A percentile compares a stretch with the other conserved stretches of the same genome.
phyloP scores from a whole-genome alignment of 2,888 invertebrate genomes.

The Blera fallax region DNA sequence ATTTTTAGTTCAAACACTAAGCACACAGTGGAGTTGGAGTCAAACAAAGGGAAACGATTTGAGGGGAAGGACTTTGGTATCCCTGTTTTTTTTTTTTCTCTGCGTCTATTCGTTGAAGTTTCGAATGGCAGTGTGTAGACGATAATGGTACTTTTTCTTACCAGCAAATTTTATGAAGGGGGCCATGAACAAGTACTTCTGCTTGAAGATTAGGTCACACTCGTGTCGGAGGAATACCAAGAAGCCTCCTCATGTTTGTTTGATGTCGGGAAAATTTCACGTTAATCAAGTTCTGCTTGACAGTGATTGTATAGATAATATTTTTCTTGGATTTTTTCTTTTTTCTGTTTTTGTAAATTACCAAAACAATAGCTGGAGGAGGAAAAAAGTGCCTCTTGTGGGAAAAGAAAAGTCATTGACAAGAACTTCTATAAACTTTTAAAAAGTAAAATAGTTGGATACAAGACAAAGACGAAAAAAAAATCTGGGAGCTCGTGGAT shows the following conservation, averaged over 20 bases:
- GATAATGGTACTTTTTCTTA: slow-evolving; percentile 28
- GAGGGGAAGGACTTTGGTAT: neutral
- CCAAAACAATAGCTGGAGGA: neutral
- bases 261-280: slow-evolving; percentile 37
- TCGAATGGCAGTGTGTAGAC: slow-evolving; percentile 4
- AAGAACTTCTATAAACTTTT: too few relatives aligned
- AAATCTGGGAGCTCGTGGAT: too few relatives aligned
- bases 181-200: neutral
- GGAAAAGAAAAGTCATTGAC: neutral
- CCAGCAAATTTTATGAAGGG: neutral
- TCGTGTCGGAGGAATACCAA: neutral
- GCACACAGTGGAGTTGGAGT: slow-evolving; percentile 24
- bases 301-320: slow-evolving; percentile 43
- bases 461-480: too few relatives aligned
- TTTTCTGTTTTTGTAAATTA: neutral
- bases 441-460: too few relatives aligned
- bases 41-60: slow-evolving; percentile 29
- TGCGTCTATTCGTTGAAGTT: slow-evolving; percentile 50
- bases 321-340: neutral
- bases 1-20: slow-evolving; percentile 42
- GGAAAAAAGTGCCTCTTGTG: neutral
- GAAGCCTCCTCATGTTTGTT: slow-evolving; percentile 13
- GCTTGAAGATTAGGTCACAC: slow-evolving; percentile 37
- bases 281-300: slow-evolving; percentile 41
- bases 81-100: neutral